Evolutionary conservation across 2,113 vertebrate species (phyloP).

Genomic region (Nothocercus julius): DNA sequence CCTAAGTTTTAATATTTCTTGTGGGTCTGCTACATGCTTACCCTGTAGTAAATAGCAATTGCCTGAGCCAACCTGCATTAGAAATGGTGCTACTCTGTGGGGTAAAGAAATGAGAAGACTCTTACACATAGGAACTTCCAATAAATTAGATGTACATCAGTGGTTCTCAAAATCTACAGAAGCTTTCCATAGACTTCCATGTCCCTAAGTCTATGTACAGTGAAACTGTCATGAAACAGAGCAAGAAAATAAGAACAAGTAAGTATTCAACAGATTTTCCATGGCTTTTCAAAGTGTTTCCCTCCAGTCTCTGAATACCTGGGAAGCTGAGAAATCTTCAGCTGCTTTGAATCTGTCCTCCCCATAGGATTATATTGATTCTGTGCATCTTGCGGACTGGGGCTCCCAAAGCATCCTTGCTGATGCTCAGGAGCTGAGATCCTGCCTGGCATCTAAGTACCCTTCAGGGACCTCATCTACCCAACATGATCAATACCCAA

Average conservation of each 20-base stretch:
- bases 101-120: not conserved
- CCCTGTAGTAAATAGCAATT: not conserved
- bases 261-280: not conserved
- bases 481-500: accelerated
- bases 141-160: not conserved
- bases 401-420: not conserved
- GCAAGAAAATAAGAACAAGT: not conserved
- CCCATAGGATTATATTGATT: not conserved
- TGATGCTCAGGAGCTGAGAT: not conserved
- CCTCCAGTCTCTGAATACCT: not conserved
- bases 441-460: not conserved
- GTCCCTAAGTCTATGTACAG: not conserved
- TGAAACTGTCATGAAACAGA: not conserved
- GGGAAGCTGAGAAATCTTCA: not conserved
- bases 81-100: not conserved
- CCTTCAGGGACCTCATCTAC: not conserved
- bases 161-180: not conserved
- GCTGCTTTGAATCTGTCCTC: not conserved
- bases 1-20: not conserved
- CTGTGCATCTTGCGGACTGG: not conserved
- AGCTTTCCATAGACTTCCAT: not conserved
- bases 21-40: not conserved
- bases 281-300: not conserved
- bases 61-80: not conserved
- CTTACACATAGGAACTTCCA: not conserved